phyloP scores from a whole-genome alignment of 2,113 vertebrate genomes.

The Cynoglossus semilaevis region DNA sequence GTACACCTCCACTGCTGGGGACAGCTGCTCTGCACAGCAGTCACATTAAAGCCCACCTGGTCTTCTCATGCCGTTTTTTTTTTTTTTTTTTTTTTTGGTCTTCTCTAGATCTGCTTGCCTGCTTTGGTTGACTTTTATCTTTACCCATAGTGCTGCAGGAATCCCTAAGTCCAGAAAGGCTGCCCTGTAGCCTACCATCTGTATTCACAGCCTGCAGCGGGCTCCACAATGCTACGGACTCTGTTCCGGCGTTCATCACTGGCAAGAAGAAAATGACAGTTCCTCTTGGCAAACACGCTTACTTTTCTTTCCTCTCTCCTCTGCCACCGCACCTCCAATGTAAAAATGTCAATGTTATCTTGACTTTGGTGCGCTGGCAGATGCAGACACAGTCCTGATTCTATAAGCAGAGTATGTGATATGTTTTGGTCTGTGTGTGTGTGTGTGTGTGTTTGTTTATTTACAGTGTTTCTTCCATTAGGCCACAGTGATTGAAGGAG shows the following conservation, averaged over 20 bases:
- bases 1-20: constrained; percentile 40
- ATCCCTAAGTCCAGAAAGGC: constrained; percentile 38
- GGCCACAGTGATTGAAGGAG: constrained; percentile 10
- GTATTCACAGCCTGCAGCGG: constrained; percentile 38
- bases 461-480: neutral
- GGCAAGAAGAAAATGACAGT: constrained; percentile 11
- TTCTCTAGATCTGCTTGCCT: constrained; percentile 35
- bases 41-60: constrained; percentile 46
- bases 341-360: constrained; percentile 13
- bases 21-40: constrained; percentile 46
- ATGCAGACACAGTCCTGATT: neutral
- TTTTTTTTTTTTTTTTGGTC: constrained; percentile 26
- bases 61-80: constrained; percentile 23
- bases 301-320: constrained; percentile 1
- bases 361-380: constrained; percentile 2
- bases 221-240: constrained; percentile 21
- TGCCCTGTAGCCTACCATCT: constrained; percentile 60
- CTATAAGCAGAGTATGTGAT: neutral
- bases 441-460: neutral
- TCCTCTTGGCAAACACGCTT: constrained; percentile 3
- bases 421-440: neutral
- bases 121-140: constrained; percentile 33
- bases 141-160: constrained; percentile 35
- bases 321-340: neutral
- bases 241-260: constrained; percentile 22